phyloP scores from a whole-genome alignment of 1,140 invertebrate species.

The Zaprionus ornatus region DNA sequence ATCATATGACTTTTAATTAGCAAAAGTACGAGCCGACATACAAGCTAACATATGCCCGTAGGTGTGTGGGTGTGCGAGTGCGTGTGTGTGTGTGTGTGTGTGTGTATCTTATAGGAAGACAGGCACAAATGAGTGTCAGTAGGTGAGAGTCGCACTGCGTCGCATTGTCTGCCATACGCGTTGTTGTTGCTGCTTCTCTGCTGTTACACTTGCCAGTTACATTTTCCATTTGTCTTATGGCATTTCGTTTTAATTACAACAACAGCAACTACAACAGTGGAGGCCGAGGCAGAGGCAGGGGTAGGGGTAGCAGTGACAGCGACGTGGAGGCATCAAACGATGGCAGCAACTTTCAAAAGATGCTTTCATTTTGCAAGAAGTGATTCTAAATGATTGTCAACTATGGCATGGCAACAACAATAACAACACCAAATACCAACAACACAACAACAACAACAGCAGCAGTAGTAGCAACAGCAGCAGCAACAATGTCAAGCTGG shows the following conservation, averaged over 20 bases:
- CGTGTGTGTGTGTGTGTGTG: slow-evolving; percentile 30
- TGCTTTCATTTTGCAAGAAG: slow-evolving; percentile 81
- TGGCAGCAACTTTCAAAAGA: slow-evolving; percentile 78
- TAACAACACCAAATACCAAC: slow-evolving; percentile 48
- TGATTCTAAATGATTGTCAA: slow-evolving; percentile 82
- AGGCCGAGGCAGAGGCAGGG: slow-evolving; percentile 26
- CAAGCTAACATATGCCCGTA: slow-evolving; percentile 30
- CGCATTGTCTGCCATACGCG: slow-evolving; percentile 39
- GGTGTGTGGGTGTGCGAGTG: slow-evolving; percentile 12
- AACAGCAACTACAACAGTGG: slow-evolving; percentile 46
- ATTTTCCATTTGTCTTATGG: slow-evolving; percentile 81
- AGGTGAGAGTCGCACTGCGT: slow-evolving; percentile 67
- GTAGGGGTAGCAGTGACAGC: slow-evolving; percentile 12
- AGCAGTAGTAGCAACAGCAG: slow-evolving; percentile 35
- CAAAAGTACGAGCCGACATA: slow-evolving; percentile 32
- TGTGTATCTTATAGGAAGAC: slow-evolving; percentile 23
- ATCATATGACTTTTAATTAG: slow-evolving; percentile 68
- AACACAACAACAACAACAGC: slow-evolving; percentile 10
- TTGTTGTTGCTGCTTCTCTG: slow-evolving; percentile 27
- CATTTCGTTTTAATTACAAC: slow-evolving; percentile 81
- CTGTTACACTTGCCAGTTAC: slow-evolving; percentile 74
- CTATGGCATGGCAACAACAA: slow-evolving; percentile 75
- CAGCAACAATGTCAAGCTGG: slow-evolving; percentile 72
- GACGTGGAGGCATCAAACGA: slow-evolving; percentile 46
- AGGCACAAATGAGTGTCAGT: slow-evolving; percentile 73